Percentiles rank a stretch among this genome's conserved stretches.
Conservation (phyloP, 2,888 invertebrate genomes). For the Parnassius smintheus region DNA sequence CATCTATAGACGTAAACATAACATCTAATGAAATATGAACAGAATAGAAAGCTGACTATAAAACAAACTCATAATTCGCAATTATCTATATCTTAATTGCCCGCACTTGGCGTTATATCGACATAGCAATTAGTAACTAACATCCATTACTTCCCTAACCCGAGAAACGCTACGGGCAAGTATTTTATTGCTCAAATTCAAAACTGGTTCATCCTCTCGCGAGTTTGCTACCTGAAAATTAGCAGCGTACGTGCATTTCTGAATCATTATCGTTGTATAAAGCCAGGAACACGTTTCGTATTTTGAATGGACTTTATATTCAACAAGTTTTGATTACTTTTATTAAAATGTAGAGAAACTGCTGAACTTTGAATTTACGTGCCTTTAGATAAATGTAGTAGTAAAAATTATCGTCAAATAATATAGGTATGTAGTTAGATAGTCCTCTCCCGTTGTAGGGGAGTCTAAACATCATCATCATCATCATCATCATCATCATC, state of each 20-base stretch:
- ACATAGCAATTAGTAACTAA: conserved; percentile 62
- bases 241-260: conserved; percentile 18
- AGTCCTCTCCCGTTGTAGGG: no score
- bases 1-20: no score
- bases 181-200: conserved; percentile 69
- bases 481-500: no score
- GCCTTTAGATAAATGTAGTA: not conserved
- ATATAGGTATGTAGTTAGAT: no score
- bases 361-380: conserved; percentile 7
- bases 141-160: conserved; percentile 53
- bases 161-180: conserved; percentile 57
- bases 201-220: conserved; percentile 13
- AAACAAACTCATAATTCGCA: conserved; percentile 51
- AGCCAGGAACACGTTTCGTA: conserved; percentile 12
- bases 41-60: conserved; percentile 26
- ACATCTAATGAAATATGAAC: no score
- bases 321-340: conserved; percentile 18
- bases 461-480: no score
- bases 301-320: conserved; percentile 20
- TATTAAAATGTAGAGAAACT: not conserved
- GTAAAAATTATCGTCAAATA: no score
- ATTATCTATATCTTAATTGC: conserved; percentile 72
- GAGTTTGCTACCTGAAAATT: conserved; percentile 27
- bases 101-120: conserved; percentile 55
- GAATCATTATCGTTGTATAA: conserved; percentile 31